Base-by-base conservation (phyloP, 2,113 vertebrate species). In the Paracanthobrama guichenoti region DNA sequence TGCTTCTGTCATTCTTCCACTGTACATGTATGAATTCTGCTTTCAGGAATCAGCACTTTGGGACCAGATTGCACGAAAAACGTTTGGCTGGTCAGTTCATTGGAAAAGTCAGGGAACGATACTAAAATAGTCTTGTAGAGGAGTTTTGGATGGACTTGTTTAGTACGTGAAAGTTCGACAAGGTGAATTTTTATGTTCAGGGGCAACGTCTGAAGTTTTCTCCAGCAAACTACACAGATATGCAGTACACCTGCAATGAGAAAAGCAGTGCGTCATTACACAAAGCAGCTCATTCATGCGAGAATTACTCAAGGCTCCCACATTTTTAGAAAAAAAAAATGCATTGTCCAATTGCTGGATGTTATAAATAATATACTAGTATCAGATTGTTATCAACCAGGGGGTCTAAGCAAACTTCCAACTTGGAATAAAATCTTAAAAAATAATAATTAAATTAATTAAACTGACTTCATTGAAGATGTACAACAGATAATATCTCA, bases 1-100 rank as follows among this genome's bases (percentile, higher is more conserved):
- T 83, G 94, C 93, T 92, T 95, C 94, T 50, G 94, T 94, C 94
- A 95, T 95, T 88, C 90, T 93, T 89, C 88, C 91, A 78, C 89
- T 93, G 88, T 88, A 79, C 86, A 90, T 90, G 79, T 80, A 90
- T 74, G 67, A 87, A 88, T 84, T 90, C 86, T 88, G 88, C 18
- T 69, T 85, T 86, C 50, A 66, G 73, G 71, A 83, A 39, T 57
- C 12, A 80, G 20, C 67, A 26, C 18, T 71, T 66, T 46, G 64
- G 86, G 85, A 72, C 60, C 10, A 53, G 44, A 69, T 42, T 83
- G 71, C 78, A 59, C 79, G 24, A 71, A 84, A n/a, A 77, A 53
- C 4, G 26, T 69, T 39, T 53, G 79, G 80, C 88, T 35, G 67
- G 83, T 83, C 31, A 81, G 62, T 86, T 80, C 69, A 16, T 75